Percentiles rank a stretch among this genome's conserved stretches.
Evolutionary conservation across 37 sponge, comb jelly and placozoan genomes (phyloP).

Genomic region (Beroe ovata): DNA sequence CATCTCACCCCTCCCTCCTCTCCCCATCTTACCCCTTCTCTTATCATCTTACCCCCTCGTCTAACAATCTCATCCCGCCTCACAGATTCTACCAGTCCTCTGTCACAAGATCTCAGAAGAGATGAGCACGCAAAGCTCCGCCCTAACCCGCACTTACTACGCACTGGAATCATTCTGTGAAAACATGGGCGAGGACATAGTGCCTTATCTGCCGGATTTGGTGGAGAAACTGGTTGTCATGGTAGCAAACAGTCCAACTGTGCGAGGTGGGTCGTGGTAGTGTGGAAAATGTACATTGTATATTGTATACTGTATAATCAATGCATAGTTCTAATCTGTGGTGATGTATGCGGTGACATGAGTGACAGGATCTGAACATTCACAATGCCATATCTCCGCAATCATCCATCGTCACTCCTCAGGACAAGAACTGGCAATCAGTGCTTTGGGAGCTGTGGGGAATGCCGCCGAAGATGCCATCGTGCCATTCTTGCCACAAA

Average conservation of each 20-base stretch:
- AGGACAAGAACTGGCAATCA: slow-evolving; percentile 78
- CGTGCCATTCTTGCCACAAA: slow-evolving; percentile 72
- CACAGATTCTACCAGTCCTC: slow-evolving; percentile 47
- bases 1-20: too few relatives aligned
- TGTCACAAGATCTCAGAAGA: slow-evolving; percentile 48
- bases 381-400: too few relatives aligned
- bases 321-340: too few relatives aligned
- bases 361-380: too few relatives aligned
- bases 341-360: too few relatives aligned
- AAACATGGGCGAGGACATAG: slow-evolving; percentile 78
- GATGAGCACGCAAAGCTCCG: slow-evolving; percentile 64
- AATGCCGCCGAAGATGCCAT: slow-evolving; percentile 55
- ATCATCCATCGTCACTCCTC: too few relatives aligned
- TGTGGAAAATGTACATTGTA: too few relatives aligned
- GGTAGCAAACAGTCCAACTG: background rate
- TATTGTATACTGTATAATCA: too few relatives aligned
- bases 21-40: too few relatives aligned
- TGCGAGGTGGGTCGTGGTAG: background rate
- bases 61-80: too few relatives aligned
- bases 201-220: slow-evolving; percentile 69
- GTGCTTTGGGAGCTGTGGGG: slow-evolving; percentile 88
- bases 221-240: slow-evolving; percentile 64
- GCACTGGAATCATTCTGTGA: slow-evolving; percentile 93
- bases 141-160: slow-evolving; percentile 84
- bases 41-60: too few relatives aligned